Evolutionary conservation across 1,140 invertebrate species (phyloP), one percentile per base, ranked within the genome.

Genomic region (Chymomyza costata): DNA sequence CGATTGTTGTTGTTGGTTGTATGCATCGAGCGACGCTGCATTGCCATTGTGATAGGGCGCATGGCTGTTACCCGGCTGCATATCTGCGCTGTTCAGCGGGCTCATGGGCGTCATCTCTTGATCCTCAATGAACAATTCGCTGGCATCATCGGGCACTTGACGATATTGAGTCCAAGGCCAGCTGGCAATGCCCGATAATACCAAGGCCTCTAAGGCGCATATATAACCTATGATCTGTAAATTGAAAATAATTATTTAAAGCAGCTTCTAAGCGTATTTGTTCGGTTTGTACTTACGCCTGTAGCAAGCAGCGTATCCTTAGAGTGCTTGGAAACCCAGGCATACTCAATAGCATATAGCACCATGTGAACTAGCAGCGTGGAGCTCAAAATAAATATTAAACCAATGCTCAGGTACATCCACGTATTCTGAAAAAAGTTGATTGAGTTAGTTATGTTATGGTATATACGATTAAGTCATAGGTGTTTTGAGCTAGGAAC

Each of bases 281-380:
- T 2, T 0, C 13, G 31, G 0, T 6, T 0, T 13, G 8, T 18
- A 66, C 87, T 85, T 76, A 89, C 88, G 48, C 86, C 87, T 39
- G 87, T 87, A 45, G 87, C 85, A 44, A 89, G 82, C 1, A 89
- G 71, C 51, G 88, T 88, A 55, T 89, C 87, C 57, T 85, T 87
- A 21, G 82, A 82, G 50, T 86, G 76, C 73, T 88, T 89, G 28
- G 90, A 89, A 49, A 91, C 89, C 88, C 88, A 90, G 17, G 87
- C 86, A 73, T 90, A 91, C 63, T 87, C 87, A 54, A 90, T 90
- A 60, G 89, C 88, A 86, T 89, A 89, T 70, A 91, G 89, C 57
- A 91, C 87, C 85, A 90, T 88, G 80, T 91, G 89, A 61, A 91
- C 87, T 54, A 91, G 87, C 47, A 91, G 83, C 32, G 90, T 90